Evolutionary conservation across 2,888 invertebrate species (phyloP).

Genomic region (Belgica antarctica): DNA sequence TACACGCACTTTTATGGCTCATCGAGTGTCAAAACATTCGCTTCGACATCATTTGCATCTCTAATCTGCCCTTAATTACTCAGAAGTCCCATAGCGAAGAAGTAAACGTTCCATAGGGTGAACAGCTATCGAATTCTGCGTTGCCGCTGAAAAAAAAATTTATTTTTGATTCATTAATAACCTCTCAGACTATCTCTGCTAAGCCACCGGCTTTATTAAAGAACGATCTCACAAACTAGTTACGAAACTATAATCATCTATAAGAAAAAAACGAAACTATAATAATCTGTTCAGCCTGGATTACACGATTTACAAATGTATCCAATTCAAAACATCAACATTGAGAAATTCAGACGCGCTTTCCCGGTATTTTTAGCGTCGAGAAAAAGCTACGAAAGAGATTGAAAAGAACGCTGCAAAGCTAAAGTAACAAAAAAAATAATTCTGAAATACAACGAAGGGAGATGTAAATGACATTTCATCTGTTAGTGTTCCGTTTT

Average conservation of each 20-base stretch:
- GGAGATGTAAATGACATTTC: slow-evolving; percentile 39
- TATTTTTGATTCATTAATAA: too few relatives aligned
- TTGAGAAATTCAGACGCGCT: slow-evolving; percentile 5
- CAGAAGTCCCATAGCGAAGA: too few relatives aligned
- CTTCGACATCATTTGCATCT: background rate
- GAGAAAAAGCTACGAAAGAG: background rate
- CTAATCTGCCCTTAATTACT: background rate
- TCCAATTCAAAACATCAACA: slow-evolving; percentile 7
- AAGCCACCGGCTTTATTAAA: too few relatives aligned
- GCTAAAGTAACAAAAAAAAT: slow-evolving; percentile 19
- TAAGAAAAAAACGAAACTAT: too few relatives aligned
- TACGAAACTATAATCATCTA: too few relatives aligned
- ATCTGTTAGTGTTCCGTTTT: slow-evolving; percentile 12
- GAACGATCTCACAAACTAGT: too few relatives aligned
- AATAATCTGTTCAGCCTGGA: too few relatives aligned
- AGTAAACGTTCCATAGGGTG: too few relatives aligned
- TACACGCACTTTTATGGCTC: background rate
- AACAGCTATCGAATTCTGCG: too few relatives aligned
- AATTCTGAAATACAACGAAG: background rate
- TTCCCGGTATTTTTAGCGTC: slow-evolving; percentile 17
- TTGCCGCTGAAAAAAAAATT: too few relatives aligned
- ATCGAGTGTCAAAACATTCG: too few relatives aligned
- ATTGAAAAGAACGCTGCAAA: background rate
- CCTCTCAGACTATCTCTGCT: too few relatives aligned
- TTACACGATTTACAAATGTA: slow-evolving; percentile 2